Conservation (phyloP, 2,888 invertebrate species). For the Agonopterix subpropinquella region DNA sequence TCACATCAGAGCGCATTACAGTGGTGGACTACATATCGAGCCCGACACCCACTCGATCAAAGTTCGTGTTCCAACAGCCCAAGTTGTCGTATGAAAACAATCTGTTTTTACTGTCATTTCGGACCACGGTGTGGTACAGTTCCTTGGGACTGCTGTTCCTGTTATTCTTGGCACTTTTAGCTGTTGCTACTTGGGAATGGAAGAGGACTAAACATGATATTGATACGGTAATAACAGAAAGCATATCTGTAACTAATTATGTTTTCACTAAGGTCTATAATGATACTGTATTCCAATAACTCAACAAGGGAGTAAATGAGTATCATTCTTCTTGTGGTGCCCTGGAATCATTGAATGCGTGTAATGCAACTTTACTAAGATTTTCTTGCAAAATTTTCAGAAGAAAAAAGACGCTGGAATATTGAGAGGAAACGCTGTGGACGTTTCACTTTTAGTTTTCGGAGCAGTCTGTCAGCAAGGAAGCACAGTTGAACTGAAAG, state of each 20-base stretch:
- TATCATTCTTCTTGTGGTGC: too few relatives aligned
- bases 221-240: constrained; percentile 15
- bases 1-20: constrained; percentile 76
- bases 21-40: constrained; percentile 81
- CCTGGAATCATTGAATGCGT: too few relatives aligned
- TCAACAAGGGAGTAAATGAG: too few relatives aligned
- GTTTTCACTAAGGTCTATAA: too few relatives aligned
- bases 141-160: constrained; percentile 61
- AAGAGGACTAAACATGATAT: constrained; percentile 26
- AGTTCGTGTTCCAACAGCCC: constrained; percentile 83
- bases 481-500: constrained; percentile 60
- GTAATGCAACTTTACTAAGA: too few relatives aligned
- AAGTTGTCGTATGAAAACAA: constrained; percentile 83
- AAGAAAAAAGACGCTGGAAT: constrained; percentile 36
- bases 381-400: constrained; percentile 25
- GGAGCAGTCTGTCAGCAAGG: constrained; percentile 81
- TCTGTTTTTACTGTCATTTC: constrained; percentile 81
- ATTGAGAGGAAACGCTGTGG: constrained; percentile 56
- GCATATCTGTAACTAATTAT: too few relatives aligned
- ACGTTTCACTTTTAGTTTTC: constrained; percentile 72
- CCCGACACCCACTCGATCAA: constrained; percentile 79
- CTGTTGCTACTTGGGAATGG: constrained; percentile 61
- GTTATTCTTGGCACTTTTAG: constrained; percentile 49
- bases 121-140: constrained; percentile 79
- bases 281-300: too few relatives aligned